Evolutionary conservation across 1,140 invertebrate genomes (phyloP), one percentile per base, ranked within the genome.

Genomic region (Sweltsa coloradensis): DNA sequence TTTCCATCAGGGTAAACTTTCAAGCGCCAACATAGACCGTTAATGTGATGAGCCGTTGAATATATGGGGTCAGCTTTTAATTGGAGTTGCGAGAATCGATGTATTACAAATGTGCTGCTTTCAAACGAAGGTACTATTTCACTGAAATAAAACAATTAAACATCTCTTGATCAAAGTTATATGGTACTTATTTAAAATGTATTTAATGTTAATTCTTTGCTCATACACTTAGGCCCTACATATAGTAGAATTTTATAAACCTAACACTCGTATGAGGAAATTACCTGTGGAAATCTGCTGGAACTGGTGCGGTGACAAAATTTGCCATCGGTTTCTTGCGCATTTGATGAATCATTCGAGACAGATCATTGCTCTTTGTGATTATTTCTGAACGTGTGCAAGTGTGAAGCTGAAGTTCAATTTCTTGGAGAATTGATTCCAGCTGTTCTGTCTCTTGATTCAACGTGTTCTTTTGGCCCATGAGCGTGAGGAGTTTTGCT

Each of bases 1-100:
- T 94, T 95, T 1, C 91, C 91, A 75, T 94, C 87, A 34, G 85
- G 86, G 72, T 89, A 89, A 41, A 89, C 84, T 73, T 95, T 94
- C 5, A 95, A 68, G 45, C 90, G 72, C 91, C 91, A 95, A 57
- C 83, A 88, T 1, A 93, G 69, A 1, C 90, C 90, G 67, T 89
- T 88, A 16, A 91, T 81, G 67, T 86, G 79, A 7, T 94, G 70
- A 14, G 87, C 83, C 13, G 85, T 79, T 29, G 89, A 93, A 70
- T 94, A 94, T 4, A 95, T 85, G 2, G 91, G 89, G 67, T 91
- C 86, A 4, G 87, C 89, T 66, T 89, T 85, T 54, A 84, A 73
- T 60, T 90, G 86, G 47, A 93, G 68, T 54, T 81, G 76, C 39
- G 81, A 84, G 66, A 93, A 95, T 59, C 83, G 79, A 57, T 84